Base-by-base conservation (phyloP, 2,797 vertebrate species). In the Notolepis coatsorum region DNA sequence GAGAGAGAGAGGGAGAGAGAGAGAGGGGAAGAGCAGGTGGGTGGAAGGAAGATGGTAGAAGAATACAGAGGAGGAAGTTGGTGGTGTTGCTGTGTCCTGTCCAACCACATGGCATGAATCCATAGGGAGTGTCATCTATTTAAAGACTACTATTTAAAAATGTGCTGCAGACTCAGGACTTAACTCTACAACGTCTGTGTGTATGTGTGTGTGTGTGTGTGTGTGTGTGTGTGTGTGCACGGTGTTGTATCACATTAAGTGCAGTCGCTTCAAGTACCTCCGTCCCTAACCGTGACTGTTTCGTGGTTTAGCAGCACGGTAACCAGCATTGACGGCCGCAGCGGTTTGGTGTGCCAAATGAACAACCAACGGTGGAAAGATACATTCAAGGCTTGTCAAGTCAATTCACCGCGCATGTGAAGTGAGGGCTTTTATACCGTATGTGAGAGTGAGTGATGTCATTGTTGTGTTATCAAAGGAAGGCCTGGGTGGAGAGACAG, bases 21-120 rank as follows among this genome's bases (percentile, higher is more conserved):
- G 10, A 56, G 31, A 71, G 12, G 37, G 49, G 55, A 68, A 64
- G 64, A n/a, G n/a, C n/a, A n/a, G n/a, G n/a, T n/a, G n/a, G n/a
- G n/a, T n/a, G n/a, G n/a, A n/a, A n/a, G 9, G 61, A 68, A 68
- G 37, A 52, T 41, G 45, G 35, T 30, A 67, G 59, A 70, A 77
- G 71, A 80, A 73, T 61, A 66, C 21, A 76, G 49, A 71, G 66
- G 28, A 65, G 83, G 80, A 87, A 76, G 69, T 37, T 64, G 54
- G 69, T 62, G 51, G 56, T 17, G 53, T 10, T 42, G 49, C 50
- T 69, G 73, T 80, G 76, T 73, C 51, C 74, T 80, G 76, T 73
- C 51, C 65, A 55, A 66, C 72, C 49, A 68, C 47, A 53, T 13
- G 47, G 39, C 35, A 69, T 46, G 55, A 65, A 70, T 73, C 57